Conservation (phyloP, 2,797 vertebrate genomes). For the Megalops cyprinoides region DNA sequence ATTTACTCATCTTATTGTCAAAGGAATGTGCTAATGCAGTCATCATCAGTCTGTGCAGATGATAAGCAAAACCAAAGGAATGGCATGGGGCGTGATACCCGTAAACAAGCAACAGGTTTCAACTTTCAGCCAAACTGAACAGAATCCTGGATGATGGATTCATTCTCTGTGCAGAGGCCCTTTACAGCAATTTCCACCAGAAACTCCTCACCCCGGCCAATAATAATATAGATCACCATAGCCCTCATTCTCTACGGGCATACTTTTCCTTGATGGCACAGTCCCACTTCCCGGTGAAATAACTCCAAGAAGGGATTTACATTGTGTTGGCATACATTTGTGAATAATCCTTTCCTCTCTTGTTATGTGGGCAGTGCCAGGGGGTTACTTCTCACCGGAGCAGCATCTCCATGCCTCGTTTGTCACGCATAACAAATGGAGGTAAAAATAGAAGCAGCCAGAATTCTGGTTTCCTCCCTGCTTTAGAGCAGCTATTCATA, state of each 20-base stretch:
- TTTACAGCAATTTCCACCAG: neutral
- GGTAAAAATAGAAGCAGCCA: conserved; percentile 62
- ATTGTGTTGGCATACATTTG: too few relatives aligned
- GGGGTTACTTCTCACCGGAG: conserved; percentile 42
- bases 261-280: neutral
- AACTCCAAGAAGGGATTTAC: conserved; percentile 23
- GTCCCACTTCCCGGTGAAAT: neutral
- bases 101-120: neutral
- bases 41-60: neutral
- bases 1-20: neutral
- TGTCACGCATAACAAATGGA: conserved; percentile 38
- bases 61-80: neutral
- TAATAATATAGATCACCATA: conserved; percentile 1
- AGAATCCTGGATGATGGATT: neutral
- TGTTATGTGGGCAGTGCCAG: neutral
- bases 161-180: neutral
- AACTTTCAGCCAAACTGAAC: too few relatives aligned
- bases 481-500: conserved; percentile 53
- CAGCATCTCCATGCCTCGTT: conserved; percentile 35
- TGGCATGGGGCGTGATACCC: neutral
- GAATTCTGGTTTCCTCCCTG: conserved; percentile 55
- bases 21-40: too few relatives aligned
- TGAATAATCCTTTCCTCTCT: conserved; percentile 42
- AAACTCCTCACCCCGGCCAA: conserved; percentile 15
- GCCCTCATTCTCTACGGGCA: conserved; percentile 10